These are phyloP conservation scores for Chiloscyllium punctatum DNA, from an alignment of 2,797 vertebrate genomes.

Conservation along the genomic window DNA sequence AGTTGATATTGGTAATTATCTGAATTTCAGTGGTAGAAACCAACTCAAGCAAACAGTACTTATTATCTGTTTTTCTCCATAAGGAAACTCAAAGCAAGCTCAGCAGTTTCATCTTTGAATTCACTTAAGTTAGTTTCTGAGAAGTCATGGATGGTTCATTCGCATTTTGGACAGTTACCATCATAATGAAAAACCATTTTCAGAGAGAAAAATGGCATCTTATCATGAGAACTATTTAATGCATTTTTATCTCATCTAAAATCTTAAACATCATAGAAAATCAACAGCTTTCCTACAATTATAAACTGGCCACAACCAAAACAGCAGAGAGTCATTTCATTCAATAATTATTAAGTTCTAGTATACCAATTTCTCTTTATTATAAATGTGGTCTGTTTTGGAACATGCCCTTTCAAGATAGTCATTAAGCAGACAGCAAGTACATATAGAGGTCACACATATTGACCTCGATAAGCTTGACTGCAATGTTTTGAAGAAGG, in stretches of 20 bases:
- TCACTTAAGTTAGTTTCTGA: not conserved
- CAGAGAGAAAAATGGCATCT: not conserved
- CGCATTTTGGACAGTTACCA: constrained; percentile 20
- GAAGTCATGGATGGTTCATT: not conserved
- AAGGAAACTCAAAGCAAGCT: not conserved
- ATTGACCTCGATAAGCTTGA: not conserved
- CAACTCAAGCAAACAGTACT: not conserved
- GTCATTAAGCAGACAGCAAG: not conserved
- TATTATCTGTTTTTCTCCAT: not conserved
- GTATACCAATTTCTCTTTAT: not conserved
- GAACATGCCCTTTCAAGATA: not conserved
- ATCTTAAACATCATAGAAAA: not conserved
- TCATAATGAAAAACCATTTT: not conserved
- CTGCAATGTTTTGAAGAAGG: not conserved
- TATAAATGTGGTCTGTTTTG: not conserved
- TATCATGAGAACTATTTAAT: not conserved
- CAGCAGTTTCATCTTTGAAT: not conserved
- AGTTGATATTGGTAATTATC: constrained; percentile 24
- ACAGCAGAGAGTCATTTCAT: not conserved
- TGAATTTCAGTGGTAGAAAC: not conserved
- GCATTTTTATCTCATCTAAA: constrained; percentile 12
- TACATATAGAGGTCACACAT: not conserved
- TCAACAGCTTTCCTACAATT: not conserved
- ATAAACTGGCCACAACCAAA: not conserved
- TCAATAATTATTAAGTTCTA: not conserved